These are phyloP conservation scores for Chelidonichthys spinosus DNA, from an alignment of 2,797 vertebrate genomes.

Conservation along the genomic window DNA sequence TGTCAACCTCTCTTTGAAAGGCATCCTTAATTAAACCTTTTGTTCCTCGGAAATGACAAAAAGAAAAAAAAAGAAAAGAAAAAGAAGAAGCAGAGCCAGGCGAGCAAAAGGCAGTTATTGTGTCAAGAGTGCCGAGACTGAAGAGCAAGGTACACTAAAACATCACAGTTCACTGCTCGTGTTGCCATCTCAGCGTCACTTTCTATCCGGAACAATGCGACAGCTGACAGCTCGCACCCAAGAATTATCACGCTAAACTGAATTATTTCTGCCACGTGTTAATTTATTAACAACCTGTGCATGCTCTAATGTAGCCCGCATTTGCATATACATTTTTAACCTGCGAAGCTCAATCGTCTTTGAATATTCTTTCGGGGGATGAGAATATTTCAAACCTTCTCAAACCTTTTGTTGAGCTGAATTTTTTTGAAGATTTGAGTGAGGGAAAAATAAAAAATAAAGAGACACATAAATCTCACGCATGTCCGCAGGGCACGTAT, in stretches of 20 bases:
- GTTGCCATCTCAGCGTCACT: constrained; percentile 87
- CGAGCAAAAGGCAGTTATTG: constrained; percentile 80
- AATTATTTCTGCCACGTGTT: constrained; percentile 97
- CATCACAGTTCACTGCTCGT: constrained; percentile 86
- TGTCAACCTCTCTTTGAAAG: constrained; percentile 69
- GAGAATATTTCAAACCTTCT: constrained; percentile 68
- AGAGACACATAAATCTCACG: constrained; percentile 76
- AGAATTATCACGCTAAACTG: constrained; percentile 93
- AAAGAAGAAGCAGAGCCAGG: constrained; percentile 48
- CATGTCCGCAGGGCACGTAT: constrained; percentile 78
- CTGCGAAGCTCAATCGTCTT: constrained; percentile 77
- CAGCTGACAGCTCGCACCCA: constrained; percentile 92
- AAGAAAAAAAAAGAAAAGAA: constrained; percentile 43
- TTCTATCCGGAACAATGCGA: constrained; percentile 88
- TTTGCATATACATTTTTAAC: constrained; percentile 91
- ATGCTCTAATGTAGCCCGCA: constrained; percentile 87
- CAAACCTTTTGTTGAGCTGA: constrained; percentile 70
- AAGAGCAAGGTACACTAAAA: constrained; percentile 82
- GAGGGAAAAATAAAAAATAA: constrained; percentile 24
- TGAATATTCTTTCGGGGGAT: constrained; percentile 79
- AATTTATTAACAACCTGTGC: constrained; percentile 91
- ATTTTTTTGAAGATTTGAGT: constrained; percentile 69
- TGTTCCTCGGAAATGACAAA: constrained; percentile 76
- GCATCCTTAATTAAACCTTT: constrained; percentile 83
- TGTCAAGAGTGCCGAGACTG: constrained; percentile 73